Conservation (phyloP, 2,113 vertebrate genomes). For the Alexandromys fortis region DNA sequence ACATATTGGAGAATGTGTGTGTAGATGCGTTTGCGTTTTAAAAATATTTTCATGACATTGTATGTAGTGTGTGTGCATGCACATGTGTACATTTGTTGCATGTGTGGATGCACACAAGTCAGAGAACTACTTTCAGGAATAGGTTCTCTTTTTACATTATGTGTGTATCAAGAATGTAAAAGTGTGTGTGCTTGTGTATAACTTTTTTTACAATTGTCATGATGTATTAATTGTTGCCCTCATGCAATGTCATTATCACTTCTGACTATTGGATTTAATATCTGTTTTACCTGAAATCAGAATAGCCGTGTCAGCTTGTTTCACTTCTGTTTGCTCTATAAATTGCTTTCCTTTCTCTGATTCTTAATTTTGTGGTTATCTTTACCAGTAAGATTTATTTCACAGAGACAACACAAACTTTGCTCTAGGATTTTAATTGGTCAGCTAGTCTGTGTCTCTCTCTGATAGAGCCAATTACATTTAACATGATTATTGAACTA, state of each 20-base stretch:
- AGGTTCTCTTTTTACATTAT: background rate
- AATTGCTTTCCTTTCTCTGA: background rate
- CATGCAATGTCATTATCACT: no score
- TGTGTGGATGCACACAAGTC: background rate
- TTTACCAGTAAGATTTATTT: background rate
- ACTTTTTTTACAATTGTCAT: background rate
- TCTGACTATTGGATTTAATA: background rate
- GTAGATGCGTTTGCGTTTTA: no score
- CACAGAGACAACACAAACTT: background rate
- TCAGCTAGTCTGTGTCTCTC: background rate
- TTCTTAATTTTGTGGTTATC: background rate
- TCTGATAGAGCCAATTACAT: background rate
- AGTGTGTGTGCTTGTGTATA: no score
- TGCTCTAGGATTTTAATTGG: background rate
- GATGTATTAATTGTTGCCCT: background rate
- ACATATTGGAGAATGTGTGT: no score
- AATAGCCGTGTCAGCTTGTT: no score
- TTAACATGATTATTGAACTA: background rate
- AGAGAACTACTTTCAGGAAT: background rate
- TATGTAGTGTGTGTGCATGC: background rate
- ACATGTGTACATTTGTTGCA: background rate
- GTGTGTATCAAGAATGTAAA: background rate
- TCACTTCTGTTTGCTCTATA: no score
- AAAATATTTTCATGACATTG: background rate
- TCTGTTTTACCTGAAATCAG: background rate